These are phyloP conservation scores for Acholoe squamosa DNA, from an alignment of 2,888 invertebrate genomes.

Conservation along the genomic window DNA sequence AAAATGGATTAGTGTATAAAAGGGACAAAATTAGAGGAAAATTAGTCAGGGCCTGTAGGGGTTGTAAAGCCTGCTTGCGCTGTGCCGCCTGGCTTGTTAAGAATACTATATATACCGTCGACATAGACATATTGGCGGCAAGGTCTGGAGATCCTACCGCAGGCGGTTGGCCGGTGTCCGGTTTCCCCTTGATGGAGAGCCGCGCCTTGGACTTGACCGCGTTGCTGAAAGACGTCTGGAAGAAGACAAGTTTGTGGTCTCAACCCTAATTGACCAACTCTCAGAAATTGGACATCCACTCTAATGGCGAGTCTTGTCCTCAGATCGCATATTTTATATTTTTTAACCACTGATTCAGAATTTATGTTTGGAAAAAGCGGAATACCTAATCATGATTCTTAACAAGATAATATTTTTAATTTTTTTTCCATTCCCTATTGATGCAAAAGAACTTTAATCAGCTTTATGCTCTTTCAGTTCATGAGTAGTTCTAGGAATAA, in stretches of 20 bases:
- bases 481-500: too few species aligned
- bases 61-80: constrained; percentile 33
- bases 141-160: constrained; percentile 64
- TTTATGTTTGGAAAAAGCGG: too few species aligned
- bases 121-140: constrained; percentile 64
- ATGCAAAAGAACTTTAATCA: too few species aligned
- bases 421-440: too few species aligned
- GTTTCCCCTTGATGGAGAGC: constrained; percentile 72
- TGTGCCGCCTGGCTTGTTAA: constrained; percentile 57
- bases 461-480: too few species aligned
- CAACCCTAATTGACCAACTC: too few species aligned
- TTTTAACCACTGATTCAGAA: too few species aligned
- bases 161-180: constrained; percentile 66
- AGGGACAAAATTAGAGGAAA: neutral
- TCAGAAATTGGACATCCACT: too few species aligned
- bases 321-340: too few species aligned
- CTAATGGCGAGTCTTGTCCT: too few species aligned
- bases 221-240: constrained; percentile 72
- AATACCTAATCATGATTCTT: too few species aligned
- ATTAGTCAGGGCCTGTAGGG: constrained; percentile 15
- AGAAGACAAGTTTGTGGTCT: neutral
- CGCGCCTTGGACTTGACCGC: constrained; percentile 72
- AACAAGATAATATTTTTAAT: too few species aligned
- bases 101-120: constrained; percentile 64
- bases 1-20: neutral